Base-by-base conservation (phyloP, 35 echinoderm and acorn worm species). In the Holothuria glaberrima region DNA sequence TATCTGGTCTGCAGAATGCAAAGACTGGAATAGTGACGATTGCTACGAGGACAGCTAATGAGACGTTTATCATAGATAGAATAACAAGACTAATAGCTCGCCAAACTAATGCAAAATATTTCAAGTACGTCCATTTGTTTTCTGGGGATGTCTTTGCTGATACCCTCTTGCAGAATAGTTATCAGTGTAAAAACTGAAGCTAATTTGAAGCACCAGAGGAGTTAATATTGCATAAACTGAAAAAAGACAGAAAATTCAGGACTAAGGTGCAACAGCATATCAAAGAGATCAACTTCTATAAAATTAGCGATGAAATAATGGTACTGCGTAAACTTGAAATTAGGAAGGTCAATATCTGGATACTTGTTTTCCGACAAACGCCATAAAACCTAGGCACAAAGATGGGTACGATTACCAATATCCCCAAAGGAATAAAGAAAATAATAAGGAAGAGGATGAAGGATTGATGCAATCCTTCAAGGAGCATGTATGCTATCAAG, bases 361-460 rank as follows among this genome's bases (percentile, higher is more conserved):
- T 30, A 22, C 25, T 45, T 18, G 21, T 45, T 9, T 29, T 57
- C 46, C 20, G 31, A 20, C 12, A 93, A 30, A 29, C 90, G 89
- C 90, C 93, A 97, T 0, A 92, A 65, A 12, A 90, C 92, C 19
- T 94, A 74, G 74, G 58, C 92, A 58, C 92, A 70, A 94, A 60
- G 9, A 86, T 74, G 1, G 92, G 93, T 65, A 94, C 86, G 45
- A 88, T 67, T 59, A 94, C 64, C 16, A 98, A 52, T 16, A 94
- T 80, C 6, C 90, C 96, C 86, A 98, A 92, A 17, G 96, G 93
- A 34, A 90, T 91, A 93, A 98, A 92, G 91, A 94, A 98, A 1
- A 98, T 86, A 25, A 98, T 79, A 50, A 98, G 56, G 50, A 94
- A 98, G 71, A 98, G 94, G 76, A 98, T 94, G 62, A 98, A 98